Conservation (phyloP, 2,113 vertebrate species). For the Nyctibius bracteatus region DNA sequence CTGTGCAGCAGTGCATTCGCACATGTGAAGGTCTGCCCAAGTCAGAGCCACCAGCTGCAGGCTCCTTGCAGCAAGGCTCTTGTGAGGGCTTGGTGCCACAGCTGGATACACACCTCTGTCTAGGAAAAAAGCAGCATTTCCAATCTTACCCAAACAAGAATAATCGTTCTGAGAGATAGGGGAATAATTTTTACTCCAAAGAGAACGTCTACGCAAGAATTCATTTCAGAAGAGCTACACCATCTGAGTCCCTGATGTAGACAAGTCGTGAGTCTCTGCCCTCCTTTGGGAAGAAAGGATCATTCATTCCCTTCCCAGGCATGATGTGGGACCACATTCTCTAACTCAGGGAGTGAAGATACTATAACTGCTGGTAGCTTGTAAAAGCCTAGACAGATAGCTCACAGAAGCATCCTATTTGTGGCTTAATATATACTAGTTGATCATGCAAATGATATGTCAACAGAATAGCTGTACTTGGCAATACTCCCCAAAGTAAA, state of each 20-base stretch:
- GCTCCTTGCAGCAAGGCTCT: background rate
- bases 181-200: background rate
- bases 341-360: background rate
- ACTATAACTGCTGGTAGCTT: background rate
- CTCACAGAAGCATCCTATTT: slow-evolving; percentile 8
- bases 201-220: background rate
- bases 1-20: fast-evolving
- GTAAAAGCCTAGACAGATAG: slow-evolving; percentile 7
- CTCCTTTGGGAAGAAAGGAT: background rate
- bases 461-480: slow-evolving; percentile 51
- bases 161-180: background rate
- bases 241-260: background rate
- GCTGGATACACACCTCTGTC: background rate
- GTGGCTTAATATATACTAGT: slow-evolving; percentile 21
- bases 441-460: slow-evolving; percentile 55
- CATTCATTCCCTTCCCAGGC: background rate
- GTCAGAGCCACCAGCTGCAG: background rate
- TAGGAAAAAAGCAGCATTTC: background rate
- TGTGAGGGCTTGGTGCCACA: background rate
- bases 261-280: background rate
- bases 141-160: background rate
- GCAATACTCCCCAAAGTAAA: slow-evolving; percentile 10
- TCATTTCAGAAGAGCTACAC: background rate
- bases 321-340: background rate
- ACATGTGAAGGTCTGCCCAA: background rate